Conservation (phyloP, 2,888 invertebrate species). For the Ornithoptera alexandrae region DNA sequence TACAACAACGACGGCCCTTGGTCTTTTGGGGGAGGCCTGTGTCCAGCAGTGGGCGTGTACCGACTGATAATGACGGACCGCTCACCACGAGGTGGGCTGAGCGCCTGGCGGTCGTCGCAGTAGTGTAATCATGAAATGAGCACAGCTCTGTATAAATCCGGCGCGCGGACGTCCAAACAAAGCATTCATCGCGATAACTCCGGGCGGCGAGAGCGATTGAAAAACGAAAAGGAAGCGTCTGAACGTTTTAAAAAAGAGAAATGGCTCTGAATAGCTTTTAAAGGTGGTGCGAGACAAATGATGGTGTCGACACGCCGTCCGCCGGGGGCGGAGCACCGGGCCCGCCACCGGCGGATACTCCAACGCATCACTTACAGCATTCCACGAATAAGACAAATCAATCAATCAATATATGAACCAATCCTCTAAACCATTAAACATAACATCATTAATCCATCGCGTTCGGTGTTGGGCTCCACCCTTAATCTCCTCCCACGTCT, state of each 20-base stretch:
- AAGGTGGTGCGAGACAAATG: conserved; percentile 77
- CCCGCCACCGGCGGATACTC: conserved; percentile 25
- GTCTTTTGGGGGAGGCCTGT: too few species aligned
- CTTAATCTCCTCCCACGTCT: too few species aligned
- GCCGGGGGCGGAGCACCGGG: conserved; percentile 52
- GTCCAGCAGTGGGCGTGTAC: too few species aligned
- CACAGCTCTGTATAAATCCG: conserved; percentile 39
- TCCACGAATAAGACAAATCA: conserved; percentile 3
- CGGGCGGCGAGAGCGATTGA: conserved; percentile 66
- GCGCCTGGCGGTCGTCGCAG: too few species aligned
- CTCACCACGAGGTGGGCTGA: too few species aligned
- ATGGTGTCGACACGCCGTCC: conserved; percentile 46
- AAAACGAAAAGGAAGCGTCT: conserved; percentile 78
- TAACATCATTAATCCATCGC: too few species aligned
- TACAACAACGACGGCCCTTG: too few species aligned
- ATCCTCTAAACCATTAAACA: too few species aligned
- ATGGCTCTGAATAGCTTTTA: conserved; percentile 77
- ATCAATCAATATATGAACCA: too few species aligned
- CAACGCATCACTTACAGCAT: background rate
- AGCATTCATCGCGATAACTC: conserved; percentile 75
- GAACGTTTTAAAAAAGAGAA: conserved; percentile 79
- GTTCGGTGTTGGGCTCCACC: too few species aligned
- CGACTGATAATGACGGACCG: too few species aligned
- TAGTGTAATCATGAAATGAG: too few species aligned
- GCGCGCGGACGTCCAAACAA: conserved; percentile 53